A percentile compares a stretch with the other conserved stretches of the same genome.
phyloP scores from a whole-genome alignment of 2,113 vertebrate species.

The Anarhynchus alexandrinus region DNA sequence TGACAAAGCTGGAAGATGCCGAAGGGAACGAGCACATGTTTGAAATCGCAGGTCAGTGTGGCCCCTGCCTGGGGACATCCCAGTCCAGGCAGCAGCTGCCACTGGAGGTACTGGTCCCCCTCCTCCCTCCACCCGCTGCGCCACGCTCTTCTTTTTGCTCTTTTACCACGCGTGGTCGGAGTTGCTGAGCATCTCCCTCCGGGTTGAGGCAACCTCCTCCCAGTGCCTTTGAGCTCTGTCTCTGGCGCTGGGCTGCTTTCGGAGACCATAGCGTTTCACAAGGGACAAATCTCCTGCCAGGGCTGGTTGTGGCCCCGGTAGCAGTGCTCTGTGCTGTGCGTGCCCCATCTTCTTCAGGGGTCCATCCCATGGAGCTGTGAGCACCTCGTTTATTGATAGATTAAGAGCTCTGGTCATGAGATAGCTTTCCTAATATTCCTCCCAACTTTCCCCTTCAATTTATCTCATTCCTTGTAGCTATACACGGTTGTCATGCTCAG shows the following conservation, averaged over 20 bases:
- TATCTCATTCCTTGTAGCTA: background rate
- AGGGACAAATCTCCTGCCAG: background rate
- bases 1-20: constrained; percentile 85
- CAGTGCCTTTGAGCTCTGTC: background rate
- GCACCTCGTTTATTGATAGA: background rate
- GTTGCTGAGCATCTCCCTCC: background rate
- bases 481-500: background rate
- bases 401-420: background rate
- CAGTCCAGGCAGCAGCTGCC: background rate
- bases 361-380: background rate
- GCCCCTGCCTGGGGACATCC: background rate
- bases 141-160: background rate
- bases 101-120: background rate
- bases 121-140: accelerated
- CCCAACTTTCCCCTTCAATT: background rate
- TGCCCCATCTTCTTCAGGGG: background rate
- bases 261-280: accelerated
- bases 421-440: background rate
- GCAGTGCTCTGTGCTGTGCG: background rate
- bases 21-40: constrained; percentile 84
- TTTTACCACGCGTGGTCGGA: background rate
- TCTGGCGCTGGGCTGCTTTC: background rate
- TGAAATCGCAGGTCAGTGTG: constrained; percentile 90
- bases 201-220: background rate
- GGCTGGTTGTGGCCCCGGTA: background rate